A percentile compares a stretch with the other conserved stretches of the same genome.
phyloP scores from a whole-genome alignment of 2,888 invertebrate species.

The Drosophila infuscata region DNA sequence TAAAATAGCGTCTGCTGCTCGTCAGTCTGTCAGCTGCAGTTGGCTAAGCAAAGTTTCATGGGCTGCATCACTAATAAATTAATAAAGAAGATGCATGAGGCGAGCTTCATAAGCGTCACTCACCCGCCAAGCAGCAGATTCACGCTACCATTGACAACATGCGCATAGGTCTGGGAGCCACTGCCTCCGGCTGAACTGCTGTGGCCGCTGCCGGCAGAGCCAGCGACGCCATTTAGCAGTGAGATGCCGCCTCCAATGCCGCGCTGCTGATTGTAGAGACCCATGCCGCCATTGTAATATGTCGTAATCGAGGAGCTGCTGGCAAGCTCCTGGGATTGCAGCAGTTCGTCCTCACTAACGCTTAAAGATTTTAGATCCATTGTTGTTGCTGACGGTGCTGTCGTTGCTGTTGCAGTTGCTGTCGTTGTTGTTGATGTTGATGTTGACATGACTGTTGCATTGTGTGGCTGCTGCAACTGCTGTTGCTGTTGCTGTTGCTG shows the following conservation, averaged over 20 bases:
- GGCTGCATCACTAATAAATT: slow-evolving; percentile 26
- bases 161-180: slow-evolving; percentile 72
- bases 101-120: slow-evolving; percentile 77
- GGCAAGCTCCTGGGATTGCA: slow-evolving; percentile 72
- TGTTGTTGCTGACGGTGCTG: slow-evolving; percentile 35
- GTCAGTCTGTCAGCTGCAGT: slow-evolving; percentile 1
- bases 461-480: slow-evolving; percentile 44
- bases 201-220: slow-evolving; percentile 50
- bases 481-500: neutral
- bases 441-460: slow-evolving; percentile 58
- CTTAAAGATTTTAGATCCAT: slow-evolving; percentile 25
- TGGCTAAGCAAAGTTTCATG: slow-evolving; percentile 16
- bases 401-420: slow-evolving; percentile 42
- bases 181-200: slow-evolving; percentile 44
- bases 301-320: slow-evolving; percentile 62
- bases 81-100: slow-evolving; percentile 22
- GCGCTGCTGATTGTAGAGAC: slow-evolving; percentile 82
- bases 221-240: slow-evolving; percentile 60
- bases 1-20: neutral
- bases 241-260: slow-evolving; percentile 65
- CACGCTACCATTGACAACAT: slow-evolving; percentile 87
- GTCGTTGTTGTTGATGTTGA: slow-evolving; percentile 54
- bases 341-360: slow-evolving; percentile 31
- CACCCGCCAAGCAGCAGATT: slow-evolving; percentile 93
- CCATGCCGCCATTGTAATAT: slow-evolving; percentile 83